Percentiles rank a stretch among this genome's conserved stretches.
Evolutionary conservation across 2,113 vertebrate species (phyloP).

Genomic region (Engraulis encrasicolus): DNA sequence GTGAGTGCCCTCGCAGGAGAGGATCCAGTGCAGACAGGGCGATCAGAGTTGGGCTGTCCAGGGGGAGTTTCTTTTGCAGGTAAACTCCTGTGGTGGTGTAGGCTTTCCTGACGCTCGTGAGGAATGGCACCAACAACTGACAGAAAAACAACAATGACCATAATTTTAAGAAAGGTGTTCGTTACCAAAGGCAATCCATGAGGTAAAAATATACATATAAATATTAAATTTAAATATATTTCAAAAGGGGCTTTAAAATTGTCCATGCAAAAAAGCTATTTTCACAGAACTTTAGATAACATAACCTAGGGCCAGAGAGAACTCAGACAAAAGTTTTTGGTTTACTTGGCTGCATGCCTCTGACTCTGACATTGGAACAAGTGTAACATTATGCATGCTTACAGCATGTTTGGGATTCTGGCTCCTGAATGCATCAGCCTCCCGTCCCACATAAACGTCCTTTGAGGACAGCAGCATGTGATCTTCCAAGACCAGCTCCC

Average conservation of each 20-base stretch:
- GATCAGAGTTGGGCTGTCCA: constrained; percentile 8
- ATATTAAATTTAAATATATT: no score
- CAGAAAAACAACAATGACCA: constrained; percentile 20
- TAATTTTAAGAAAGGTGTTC: no score
- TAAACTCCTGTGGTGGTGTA: constrained; percentile 36
- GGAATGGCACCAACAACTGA: constrained; percentile 35
- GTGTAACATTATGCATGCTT: not conserved
- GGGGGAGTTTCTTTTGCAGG: constrained; percentile 35
- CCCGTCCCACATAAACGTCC: constrained; percentile 22
- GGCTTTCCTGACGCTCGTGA: constrained; percentile 17
- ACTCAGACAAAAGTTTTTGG: not conserved
- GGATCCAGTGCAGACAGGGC: constrained; percentile 38
- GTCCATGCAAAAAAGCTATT: not conserved
- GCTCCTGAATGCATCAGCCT: constrained; percentile 28
- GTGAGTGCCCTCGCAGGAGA: constrained; percentile 34
- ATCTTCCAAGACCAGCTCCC: constrained; percentile 8
- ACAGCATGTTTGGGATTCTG: constrained; percentile 32
- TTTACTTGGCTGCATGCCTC: no score
- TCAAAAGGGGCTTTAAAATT: no score
- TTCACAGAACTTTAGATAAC: not conserved
- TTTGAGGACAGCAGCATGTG: constrained; percentile 15
- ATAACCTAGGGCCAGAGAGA: no score
- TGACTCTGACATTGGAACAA: no score
- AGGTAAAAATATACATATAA: no score
- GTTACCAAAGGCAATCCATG: no score